Evolutionary conservation across 2,888 invertebrate species (phyloP), one percentile per base, ranked within the genome.

Genomic region (Ecliptopera silaceata): DNA sequence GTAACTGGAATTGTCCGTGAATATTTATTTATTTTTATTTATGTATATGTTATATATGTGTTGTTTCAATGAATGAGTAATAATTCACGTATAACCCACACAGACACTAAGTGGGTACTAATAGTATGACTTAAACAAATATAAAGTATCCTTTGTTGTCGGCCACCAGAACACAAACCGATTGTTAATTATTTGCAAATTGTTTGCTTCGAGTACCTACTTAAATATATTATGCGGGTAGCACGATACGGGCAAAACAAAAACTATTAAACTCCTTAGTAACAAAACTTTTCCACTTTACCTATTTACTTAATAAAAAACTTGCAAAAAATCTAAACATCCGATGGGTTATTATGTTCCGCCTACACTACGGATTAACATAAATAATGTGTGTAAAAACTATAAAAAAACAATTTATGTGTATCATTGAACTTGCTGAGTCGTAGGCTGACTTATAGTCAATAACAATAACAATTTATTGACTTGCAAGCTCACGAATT

Each of bases 211-310:
- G 5, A 47, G 18, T 43, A 55, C 32, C 36, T n/a, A n/a, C n/a
- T 44, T 59, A 48, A 57, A 54, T 51, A 36, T 44, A 18, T 20
- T 45, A 45, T 58, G 39, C 50, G 44, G 56, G 56, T 55, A 36
- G 34, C 22, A 57, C 45, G 31, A 54, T 51, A 42, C 48, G 51
- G 55, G 59, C 15, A 10, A 8, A 36, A 36, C 15, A 15, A 36
- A 13, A 13, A 13, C 13, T 1, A 34, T 34, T 2, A 8, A 34
- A 6, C 26, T 26, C 22, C 26, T 8, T 26, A 26, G 1, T 4
- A 26, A 26, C 26, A 32, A 32, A 12, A 12, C 34, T 34, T 34
- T n/a, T n/a, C n/a, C n/a, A n/a, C n/a, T n/a, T n/a, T 31, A n/a
- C n/a, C n/a, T 31, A 3, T n/a, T 4, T 29, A 11, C 3, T 6